phyloP scores from a whole-genome alignment of 1,140 invertebrate genomes.

The Callitettix versicolor region DNA sequence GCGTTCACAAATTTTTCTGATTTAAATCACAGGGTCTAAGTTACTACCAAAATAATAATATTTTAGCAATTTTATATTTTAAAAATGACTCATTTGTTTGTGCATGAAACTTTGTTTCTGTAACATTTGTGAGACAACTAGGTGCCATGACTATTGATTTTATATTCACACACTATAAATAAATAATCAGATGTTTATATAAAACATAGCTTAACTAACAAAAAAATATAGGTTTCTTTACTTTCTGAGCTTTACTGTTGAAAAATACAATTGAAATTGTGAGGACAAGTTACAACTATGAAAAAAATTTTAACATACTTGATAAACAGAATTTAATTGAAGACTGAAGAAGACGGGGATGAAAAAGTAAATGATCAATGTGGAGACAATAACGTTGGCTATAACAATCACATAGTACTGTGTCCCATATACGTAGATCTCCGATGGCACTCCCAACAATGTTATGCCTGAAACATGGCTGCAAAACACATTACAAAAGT shows the following conservation, averaged over 20 bases:
- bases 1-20: background rate
- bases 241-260: no score
- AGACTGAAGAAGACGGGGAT: constrained; percentile 67
- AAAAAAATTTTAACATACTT: no score
- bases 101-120: background rate
- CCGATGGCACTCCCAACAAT: constrained; percentile 63
- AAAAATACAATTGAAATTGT: no score
- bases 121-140: no score
- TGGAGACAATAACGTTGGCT: constrained; percentile 47
- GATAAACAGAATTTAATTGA: constrained; percentile 61
- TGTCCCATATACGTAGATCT: constrained; percentile 63
- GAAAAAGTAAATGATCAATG: constrained; percentile 49
- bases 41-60: background rate
- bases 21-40: background rate
- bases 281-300: no score
- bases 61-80: background rate
- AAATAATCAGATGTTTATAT: no score
- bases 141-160: no score
- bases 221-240: no score
- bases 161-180: no score
- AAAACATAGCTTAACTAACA: no score
- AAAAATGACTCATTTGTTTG: background rate
- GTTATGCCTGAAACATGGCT: constrained; percentile 73
- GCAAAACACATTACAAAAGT: constrained; percentile 13
- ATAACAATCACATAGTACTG: constrained; percentile 51